Base-by-base conservation (phyloP, 1,140 invertebrate genomes). In the Drosophila sproati region DNA sequence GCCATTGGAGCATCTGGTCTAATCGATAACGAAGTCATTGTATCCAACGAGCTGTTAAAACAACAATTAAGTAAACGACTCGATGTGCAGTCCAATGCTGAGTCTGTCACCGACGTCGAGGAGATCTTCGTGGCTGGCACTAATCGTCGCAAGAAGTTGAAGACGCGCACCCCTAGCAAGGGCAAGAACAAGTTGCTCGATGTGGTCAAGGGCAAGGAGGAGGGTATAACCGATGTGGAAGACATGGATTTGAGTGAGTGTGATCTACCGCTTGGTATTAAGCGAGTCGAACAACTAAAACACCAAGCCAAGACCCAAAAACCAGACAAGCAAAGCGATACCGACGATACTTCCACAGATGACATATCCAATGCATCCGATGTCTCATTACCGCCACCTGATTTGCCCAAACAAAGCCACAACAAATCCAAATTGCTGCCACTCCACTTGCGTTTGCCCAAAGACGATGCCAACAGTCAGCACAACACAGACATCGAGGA, bases 401-500 rank as follows among this genome's bases (percentile, higher is more conserved):
- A 52, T 10, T 60, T 57, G 8, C 32, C 63, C 28, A 77, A 87
- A 4, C 73, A 59, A 10, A 32, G 32, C 2, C 47, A 52, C 45
- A 50, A 35, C 47, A 78, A 66, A 35, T 35, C 71, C 5, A 89
- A 89, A 55, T 28, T 76, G 2, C 75, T 76, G 28, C 75, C 81
- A 35, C 54, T 74, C 5, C 67, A 91, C 34, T 63, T 78, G 52
- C 81, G 73, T 37, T 47, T 87, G 28, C 77, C 77, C 29, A 87
- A 80, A 20, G 74, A 82, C 10, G 87, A 90, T 10, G 43, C 54
- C 4, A 63, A 80, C 2, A 90, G 82, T 55, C 87, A 91, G 29
- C 80, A 91, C 37, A 74, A 89, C 8, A 94, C 94, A 3, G 94
- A 95, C 72, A 88, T 92, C 6, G 94, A 95, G 89, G 94, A 95